Base-by-base conservation (phyloP, 92 coral and sea anemone genomes). In the Heliopora coerulea region DNA sequence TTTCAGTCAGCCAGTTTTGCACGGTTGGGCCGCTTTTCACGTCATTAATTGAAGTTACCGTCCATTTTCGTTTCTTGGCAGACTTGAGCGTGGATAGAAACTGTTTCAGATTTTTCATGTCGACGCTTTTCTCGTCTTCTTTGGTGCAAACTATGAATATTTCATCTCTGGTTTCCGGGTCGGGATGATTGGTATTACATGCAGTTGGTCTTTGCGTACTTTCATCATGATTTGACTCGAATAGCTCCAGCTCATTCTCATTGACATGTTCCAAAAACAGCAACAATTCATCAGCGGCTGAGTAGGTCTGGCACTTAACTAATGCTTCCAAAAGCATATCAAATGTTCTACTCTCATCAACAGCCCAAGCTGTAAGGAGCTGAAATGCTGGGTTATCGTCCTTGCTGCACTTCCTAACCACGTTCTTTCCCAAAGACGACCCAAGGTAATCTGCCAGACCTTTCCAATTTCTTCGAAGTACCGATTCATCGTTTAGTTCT, bases 231-330 rank as follows among this genome's bases (percentile, higher is more conserved):
- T 37, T 37, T 37, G 42, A 37, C 42, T 37, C 42, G 4, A 4
- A 4, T 4, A 4, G 42, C 4, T 4, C 42, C 4, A 4, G 6
- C 42, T 37, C 42, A 11, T 37, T 37, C 11, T 37, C 42, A 37
- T 37, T 37, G 6, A 6, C 13, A 9, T 19, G 17, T 67, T 67
- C 40, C 32, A 67, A 27, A 67, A n/a, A 67, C 27, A 26, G 24
- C 24, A 67, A 20, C 58, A 67, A 49, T 37, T 67, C 74, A 18
- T 67, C 74, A 42, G 58, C 29, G 17, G 74, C 74, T 9, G 74
- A 67, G 37, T 67, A 67, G 9, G 48, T 1, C 23, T 49, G 34
- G 30, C 37, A 46, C 12, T 46, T 42, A 30, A 67, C 25, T 59
- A 67, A 46, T 27, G 74, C 54, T 15, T 25, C 59, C 27, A 67